Conservation (phyloP, 2,113 vertebrate species). For the Brachionichthys hirsutus region DNA sequence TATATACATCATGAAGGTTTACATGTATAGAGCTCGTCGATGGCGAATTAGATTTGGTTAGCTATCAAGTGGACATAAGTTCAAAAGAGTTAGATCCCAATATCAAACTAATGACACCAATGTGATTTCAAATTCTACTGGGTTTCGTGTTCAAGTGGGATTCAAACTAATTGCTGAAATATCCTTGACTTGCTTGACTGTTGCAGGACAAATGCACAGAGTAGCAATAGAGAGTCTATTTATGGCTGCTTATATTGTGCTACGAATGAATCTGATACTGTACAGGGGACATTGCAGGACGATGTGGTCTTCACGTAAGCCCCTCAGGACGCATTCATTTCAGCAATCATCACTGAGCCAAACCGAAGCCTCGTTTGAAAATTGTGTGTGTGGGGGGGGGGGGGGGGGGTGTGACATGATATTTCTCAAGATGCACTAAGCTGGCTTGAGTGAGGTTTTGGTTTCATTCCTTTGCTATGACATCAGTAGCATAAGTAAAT, state of each 20-base stretch:
- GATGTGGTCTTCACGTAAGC: constrained; percentile 44
- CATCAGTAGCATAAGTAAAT: constrained; percentile 1
- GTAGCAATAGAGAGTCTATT: constrained; percentile 53
- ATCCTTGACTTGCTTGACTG: constrained; percentile 18
- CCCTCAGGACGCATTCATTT: no score
- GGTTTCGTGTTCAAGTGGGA: no score
- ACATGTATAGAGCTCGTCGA: no score
- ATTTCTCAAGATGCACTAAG: constrained; percentile 5
- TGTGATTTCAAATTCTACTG: no score
- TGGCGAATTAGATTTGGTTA: no score
- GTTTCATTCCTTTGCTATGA: constrained; percentile 6
- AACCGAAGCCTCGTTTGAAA: constrained; percentile 11
- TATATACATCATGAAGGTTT: no score
- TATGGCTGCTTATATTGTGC: constrained; percentile 59
- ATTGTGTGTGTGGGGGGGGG: no score
- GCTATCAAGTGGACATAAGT: no score
- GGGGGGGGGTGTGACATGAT: constrained; percentile 17
- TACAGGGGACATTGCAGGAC: constrained; percentile 46
- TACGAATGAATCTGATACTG: constrained; percentile 57
- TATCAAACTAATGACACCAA: no score
- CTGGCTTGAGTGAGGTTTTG: constrained; percentile 7
- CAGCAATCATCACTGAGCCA: constrained; percentile 20
- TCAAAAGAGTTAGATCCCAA: no score
- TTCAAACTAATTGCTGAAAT: no score
- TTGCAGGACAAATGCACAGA: constrained; percentile 39